These are phyloP conservation scores for Pachyuromys duprasi DNA, from an alignment of 2,797 vertebrate genomes.

Conservation along the genomic window DNA sequence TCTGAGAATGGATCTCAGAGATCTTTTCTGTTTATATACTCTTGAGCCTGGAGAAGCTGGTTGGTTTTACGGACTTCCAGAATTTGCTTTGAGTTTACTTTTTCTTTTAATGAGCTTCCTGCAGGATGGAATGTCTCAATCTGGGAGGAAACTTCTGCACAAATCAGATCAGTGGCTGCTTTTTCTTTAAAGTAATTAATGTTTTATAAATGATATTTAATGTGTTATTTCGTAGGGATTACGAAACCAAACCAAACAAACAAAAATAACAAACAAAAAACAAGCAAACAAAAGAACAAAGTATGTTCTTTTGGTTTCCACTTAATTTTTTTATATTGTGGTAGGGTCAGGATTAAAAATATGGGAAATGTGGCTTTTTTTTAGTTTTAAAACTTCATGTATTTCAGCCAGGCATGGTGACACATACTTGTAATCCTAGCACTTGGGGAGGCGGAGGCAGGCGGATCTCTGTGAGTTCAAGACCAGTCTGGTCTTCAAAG, in stretches of 20 bases:
- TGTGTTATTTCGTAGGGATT: background rate
- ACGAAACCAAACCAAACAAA: background rate
- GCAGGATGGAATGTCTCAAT: background rate
- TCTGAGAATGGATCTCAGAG: background rate
- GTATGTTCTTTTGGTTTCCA: background rate
- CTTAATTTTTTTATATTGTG: conserved; percentile 17
- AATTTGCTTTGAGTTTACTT: background rate
- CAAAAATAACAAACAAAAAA: too few species aligned
- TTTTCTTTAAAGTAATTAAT: background rate
- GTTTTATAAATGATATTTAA: conserved; percentile 33
- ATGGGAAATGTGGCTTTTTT: background rate
- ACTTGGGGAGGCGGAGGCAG: too few species aligned
- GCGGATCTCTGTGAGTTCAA: too few species aligned
- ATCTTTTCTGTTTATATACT: background rate
- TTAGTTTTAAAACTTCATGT: conserved; percentile 11
- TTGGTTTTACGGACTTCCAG: background rate
- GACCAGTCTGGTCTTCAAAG: too few species aligned
- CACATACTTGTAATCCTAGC: too few species aligned
- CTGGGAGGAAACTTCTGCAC: background rate
- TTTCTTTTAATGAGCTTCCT: background rate
- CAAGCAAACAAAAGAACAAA: background rate
- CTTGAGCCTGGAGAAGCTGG: background rate
- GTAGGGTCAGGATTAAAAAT: background rate
- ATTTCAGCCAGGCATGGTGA: background rate
- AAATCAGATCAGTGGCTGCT: background rate